These are phyloP conservation scores for Chrysopilus asiliformis DNA, from an alignment of 2,888 invertebrate species.

Conservation along the genomic window DNA sequence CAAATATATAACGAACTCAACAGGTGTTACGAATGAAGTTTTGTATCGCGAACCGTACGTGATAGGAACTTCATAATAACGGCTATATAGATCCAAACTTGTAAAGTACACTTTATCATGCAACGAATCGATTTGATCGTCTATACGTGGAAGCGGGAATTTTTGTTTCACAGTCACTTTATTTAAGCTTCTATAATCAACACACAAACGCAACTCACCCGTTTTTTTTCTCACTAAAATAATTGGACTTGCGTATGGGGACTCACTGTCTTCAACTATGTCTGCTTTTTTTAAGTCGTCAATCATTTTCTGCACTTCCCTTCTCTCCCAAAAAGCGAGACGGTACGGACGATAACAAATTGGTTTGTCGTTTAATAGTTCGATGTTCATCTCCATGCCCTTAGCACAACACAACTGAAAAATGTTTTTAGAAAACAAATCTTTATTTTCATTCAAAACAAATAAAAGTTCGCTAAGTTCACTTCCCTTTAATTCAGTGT, in stretches of 20 bases:
- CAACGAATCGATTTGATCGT: constrained; percentile 6
- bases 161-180: background rate
- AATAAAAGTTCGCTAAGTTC: background rate
- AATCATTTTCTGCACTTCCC: background rate
- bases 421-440: background rate
- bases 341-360: background rate
- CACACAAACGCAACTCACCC: background rate
- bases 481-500: background rate
- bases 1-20: too few species aligned
- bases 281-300: background rate
- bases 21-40: constrained; percentile 18
- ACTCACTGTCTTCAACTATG: background rate
- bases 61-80: constrained; percentile 19
- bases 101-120: constrained; percentile 11
- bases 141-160: background rate
- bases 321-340: background rate
- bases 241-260: background rate
- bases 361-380: background rate
- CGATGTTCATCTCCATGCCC: background rate
- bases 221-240: background rate
- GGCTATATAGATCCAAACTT: constrained; percentile 13
- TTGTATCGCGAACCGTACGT: constrained; percentile 13
- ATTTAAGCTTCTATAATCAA: too few species aligned
- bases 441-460: background rate
- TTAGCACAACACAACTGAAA: background rate